Percentiles rank a stretch among this genome's conserved stretches.
phyloP scores from a whole-genome alignment of 2,113 vertebrate species.

The Motacilla alba region DNA sequence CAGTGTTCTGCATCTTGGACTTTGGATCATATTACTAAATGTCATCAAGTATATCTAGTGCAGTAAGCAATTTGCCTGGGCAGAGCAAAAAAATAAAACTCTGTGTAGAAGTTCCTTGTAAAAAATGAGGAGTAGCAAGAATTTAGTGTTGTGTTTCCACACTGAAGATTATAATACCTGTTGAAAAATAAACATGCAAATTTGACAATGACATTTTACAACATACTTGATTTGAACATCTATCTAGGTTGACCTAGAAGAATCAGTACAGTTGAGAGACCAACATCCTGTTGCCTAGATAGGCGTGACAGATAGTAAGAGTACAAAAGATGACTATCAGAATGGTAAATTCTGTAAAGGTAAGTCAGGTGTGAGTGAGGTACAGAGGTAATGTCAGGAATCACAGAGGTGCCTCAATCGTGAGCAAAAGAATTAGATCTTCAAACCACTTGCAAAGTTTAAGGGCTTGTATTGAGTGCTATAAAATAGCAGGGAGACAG shows the following conservation, averaged over 20 bases:
- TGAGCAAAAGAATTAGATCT: not conserved
- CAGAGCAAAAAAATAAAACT: not conserved
- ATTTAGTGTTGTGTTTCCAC: not conserved
- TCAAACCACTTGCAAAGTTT: not conserved
- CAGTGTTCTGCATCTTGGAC: not conserved
- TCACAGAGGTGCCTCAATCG: not conserved
- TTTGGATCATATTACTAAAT: not conserved
- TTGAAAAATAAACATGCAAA: not conserved
- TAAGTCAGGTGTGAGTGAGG: not conserved
- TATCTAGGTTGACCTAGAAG: not conserved
- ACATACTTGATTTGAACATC: not conserved
- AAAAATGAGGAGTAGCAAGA: not conserved
- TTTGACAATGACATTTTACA: not conserved
- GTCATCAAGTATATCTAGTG: not conserved
- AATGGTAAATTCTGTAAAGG: not conserved
- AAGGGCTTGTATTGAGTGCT: not conserved
- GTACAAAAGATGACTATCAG: not conserved
- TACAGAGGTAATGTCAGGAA: not conserved
- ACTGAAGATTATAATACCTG: not conserved
- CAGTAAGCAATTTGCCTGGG: not conserved
- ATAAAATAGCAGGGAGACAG: not conserved
- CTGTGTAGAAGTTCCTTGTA: not conserved
- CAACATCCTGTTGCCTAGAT: not conserved
- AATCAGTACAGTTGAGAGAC: not conserved
- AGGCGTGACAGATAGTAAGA: not conserved